These are phyloP conservation scores for Hycleus cichorii DNA, from an alignment of 1,140 invertebrate species.

Conservation along the genomic window DNA sequence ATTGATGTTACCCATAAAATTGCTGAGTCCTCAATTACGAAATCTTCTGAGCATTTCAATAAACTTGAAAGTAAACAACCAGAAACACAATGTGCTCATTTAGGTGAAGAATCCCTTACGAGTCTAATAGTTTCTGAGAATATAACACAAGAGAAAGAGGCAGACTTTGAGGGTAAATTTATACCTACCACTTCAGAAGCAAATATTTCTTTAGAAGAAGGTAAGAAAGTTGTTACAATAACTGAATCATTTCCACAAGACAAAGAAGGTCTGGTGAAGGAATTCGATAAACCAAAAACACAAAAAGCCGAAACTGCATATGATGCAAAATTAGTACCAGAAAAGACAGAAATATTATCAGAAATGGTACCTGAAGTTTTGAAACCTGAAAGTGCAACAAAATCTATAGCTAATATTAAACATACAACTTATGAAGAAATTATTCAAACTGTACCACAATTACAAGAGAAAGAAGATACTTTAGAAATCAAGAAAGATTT, in stretches of 20 bases:
- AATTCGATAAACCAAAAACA: constrained; percentile 20
- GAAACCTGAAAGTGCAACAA: constrained; percentile 20
- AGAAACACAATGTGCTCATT: constrained; percentile 20
- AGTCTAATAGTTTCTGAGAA: constrained; percentile 35
- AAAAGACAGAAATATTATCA: constrained; percentile 31
- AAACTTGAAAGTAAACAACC: constrained; percentile 12
- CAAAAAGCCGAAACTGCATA: constrained; percentile 32
- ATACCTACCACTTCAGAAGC: constrained; percentile 37
- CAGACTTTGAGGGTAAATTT: constrained; percentile 35
- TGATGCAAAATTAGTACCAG: constrained; percentile 31
- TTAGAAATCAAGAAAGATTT: constrained; percentile 18
- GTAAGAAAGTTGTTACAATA: constrained; percentile 32
- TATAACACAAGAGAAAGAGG: constrained; percentile 36
- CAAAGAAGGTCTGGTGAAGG: constrained; percentile 36
- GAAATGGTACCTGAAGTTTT: constrained; percentile 25
- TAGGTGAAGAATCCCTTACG: constrained; percentile 24
- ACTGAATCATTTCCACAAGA: constrained; percentile 37
- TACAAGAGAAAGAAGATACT: constrained; percentile 39
- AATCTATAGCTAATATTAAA: constrained; percentile 23
- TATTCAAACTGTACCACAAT: constrained; percentile 26
- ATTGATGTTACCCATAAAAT: constrained; percentile 32
- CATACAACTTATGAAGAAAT: constrained; percentile 33
- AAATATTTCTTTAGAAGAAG: constrained; percentile 43
- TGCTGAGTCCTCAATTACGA: constrained; percentile 23
- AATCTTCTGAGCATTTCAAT: constrained; percentile 19